phyloP scores from a whole-genome alignment of 2,113 vertebrate species.

The Sturnus vulgaris region DNA sequence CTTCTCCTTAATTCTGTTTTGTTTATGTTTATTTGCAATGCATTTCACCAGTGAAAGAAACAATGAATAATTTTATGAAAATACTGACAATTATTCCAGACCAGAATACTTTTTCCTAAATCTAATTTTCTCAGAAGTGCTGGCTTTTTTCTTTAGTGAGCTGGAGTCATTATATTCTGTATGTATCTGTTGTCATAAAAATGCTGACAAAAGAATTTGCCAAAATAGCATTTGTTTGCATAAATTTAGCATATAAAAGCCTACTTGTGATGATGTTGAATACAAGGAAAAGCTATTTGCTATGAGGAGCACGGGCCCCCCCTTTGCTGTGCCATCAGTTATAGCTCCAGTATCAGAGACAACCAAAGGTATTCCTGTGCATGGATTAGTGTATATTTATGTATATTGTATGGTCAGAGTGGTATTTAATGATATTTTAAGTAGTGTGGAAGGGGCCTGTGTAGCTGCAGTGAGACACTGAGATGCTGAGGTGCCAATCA shows the following conservation, averaged over 20 bases:
- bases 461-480: background rate
- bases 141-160: slow-evolving; percentile 14
- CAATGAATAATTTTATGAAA: slow-evolving; percentile 14
- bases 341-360: background rate
- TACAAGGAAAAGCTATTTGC: background rate
- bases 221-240: background rate
- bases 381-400: background rate
- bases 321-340: background rate
- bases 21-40: slow-evolving; percentile 35
- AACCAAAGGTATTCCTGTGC: background rate
- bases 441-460: background rate
- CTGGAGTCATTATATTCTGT: background rate
- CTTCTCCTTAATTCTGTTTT: background rate
- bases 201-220: slow-evolving; percentile 25
- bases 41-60: slow-evolving; percentile 6
- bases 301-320: background rate
- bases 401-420: background rate
- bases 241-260: background rate
- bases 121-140: slow-evolving; percentile 22
- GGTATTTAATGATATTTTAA: background rate
- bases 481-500: background rate
- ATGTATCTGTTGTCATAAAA: background rate
- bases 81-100: background rate
- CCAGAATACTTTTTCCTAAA: slow-evolving; percentile 14
- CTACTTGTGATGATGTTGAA: background rate